Evolutionary conservation across 2,797 vertebrate genomes (phyloP), one percentile per base, ranked within the genome.

Genomic region (Sylvia borin): DNA sequence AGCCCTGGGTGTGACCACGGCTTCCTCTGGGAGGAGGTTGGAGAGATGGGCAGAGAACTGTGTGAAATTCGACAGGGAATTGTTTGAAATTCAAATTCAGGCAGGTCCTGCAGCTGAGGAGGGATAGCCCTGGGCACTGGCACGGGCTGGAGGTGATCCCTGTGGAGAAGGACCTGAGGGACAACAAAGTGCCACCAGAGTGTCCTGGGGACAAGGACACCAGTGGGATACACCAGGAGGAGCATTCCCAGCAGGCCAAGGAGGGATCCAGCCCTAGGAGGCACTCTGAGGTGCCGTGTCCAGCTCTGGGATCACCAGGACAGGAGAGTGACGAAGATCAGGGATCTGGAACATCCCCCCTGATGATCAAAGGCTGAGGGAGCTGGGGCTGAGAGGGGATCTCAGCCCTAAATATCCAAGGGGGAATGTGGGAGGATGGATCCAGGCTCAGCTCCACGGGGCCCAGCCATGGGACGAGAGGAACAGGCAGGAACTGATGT

Each of bases 1-100:
- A 31, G 16, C 29, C 29, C 65, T 1, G 1, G 55, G 13, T 0
- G 5, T 12, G 24, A 12, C 14, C 48, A 9, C 6, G 1, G 66
- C 15, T 50, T 36, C 22, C 40, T 45, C 47, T 20, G 26, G 57
- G 62, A 42, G 64, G 12, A 27, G n/a, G 6, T 1, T 40, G 40
- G 40, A 50, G 57, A 57, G 16, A 5, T 3, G 11, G 32, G 75
- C 38, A 58, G 27, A 20, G 38, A 65, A 43, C 16, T 32, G 47
- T 29, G 9, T 32, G 75, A 7, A 43, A 64, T 50, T 55, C 34
- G 14, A 2, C 7, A 14, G 61, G 7, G 31, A 72, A 57, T 16
- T 15, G 32, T 27, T 7, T 34, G 70, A 16, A 57, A 34, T 22
- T 57, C 42, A 14, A 31, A 36, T 7, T 58, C 11, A 31, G 42